Percentiles rank a stretch among this genome's conserved stretches.
phyloP scores from a whole-genome alignment of 2,888 invertebrate species.

The Cryptocheilus praepositus region DNA sequence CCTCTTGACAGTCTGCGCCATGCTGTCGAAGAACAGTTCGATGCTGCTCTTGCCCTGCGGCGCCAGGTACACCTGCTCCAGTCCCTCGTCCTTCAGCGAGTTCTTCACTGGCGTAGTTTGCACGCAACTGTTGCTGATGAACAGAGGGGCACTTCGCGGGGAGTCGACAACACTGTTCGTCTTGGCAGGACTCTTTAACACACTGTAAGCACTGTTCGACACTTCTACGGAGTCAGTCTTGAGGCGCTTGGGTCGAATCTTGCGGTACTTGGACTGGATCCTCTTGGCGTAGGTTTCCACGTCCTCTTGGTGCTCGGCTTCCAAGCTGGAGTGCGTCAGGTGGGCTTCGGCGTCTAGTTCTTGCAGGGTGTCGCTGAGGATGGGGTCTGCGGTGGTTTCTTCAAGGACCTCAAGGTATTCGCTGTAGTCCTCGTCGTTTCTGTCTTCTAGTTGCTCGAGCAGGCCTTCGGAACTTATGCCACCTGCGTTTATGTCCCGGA shows the following conservation, averaged over 20 bases:
- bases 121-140: constrained; percentile 16
- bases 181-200: constrained; percentile 35
- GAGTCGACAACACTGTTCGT: constrained; percentile 18
- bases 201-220: constrained; percentile 24
- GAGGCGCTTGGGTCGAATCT: constrained; percentile 59
- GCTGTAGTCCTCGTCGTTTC: constrained; percentile 68
- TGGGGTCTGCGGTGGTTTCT: constrained; percentile 62
- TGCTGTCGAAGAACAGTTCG: constrained; percentile 69
- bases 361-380: constrained; percentile 41
- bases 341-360: constrained; percentile 23
- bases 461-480: constrained; percentile 63
- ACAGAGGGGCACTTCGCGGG: constrained; percentile 17
- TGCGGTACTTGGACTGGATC: constrained; percentile 67
- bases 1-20: constrained; percentile 66
- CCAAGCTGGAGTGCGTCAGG: constrained; percentile 8
- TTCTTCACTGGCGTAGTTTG: constrained; percentile 17
- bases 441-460: constrained; percentile 68
- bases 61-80: constrained; percentile 41
- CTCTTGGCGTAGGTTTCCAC: constrained; percentile 60
- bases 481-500: constrained; percentile 66
- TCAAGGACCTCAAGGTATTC: constrained; percentile 69
- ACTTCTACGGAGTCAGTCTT: constrained; percentile 15
- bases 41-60: constrained; percentile 58
- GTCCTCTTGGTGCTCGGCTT: constrained; percentile 39
- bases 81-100: constrained; percentile 30